A percentile compares a stretch with the other conserved stretches of the same genome.
Evolutionary conservation across 2,113 vertebrate genomes (phyloP).

Genomic region (Saguinus midas): DNA sequence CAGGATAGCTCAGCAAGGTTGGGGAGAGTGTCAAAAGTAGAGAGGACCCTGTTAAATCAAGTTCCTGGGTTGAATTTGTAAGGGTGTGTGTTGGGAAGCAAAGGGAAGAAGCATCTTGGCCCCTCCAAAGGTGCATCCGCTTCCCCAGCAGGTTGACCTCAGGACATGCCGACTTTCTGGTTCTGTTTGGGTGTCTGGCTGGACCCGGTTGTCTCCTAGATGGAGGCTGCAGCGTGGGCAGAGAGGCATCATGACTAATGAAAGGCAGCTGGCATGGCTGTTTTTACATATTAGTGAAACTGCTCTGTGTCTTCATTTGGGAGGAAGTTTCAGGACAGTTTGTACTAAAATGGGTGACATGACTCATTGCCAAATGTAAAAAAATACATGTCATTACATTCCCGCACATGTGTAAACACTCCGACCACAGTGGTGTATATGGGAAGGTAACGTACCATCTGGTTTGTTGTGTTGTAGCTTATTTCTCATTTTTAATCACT

Average conservation of each 20-base stretch:
- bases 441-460: slow-evolving; percentile 32
- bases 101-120: neutral
- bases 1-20: rapidly evolving
- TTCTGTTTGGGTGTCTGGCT: rapidly evolving
- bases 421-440: neutral
- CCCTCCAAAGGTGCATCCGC: rapidly evolving
- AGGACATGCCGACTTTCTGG: rapidly evolving
- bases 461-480: neutral
- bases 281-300: neutral
- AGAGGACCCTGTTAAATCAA: neutral
- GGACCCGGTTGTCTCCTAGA: neutral
- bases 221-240: neutral
- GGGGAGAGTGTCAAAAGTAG: no score
- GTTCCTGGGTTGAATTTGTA: neutral
- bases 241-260: neutral
- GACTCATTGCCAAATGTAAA: slow-evolving; percentile 16
- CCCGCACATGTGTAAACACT: neutral
- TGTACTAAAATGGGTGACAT: neutral
- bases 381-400: neutral
- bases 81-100: neutral
- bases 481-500: slow-evolving; percentile 42
- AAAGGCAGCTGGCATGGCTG: neutral
- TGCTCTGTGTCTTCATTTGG: neutral
- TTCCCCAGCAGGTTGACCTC: neutral
- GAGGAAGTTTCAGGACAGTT: neutral